Evolutionary conservation across 1,140 invertebrate species (phyloP).

Genomic region (Ruditapes philippinarum): DNA sequence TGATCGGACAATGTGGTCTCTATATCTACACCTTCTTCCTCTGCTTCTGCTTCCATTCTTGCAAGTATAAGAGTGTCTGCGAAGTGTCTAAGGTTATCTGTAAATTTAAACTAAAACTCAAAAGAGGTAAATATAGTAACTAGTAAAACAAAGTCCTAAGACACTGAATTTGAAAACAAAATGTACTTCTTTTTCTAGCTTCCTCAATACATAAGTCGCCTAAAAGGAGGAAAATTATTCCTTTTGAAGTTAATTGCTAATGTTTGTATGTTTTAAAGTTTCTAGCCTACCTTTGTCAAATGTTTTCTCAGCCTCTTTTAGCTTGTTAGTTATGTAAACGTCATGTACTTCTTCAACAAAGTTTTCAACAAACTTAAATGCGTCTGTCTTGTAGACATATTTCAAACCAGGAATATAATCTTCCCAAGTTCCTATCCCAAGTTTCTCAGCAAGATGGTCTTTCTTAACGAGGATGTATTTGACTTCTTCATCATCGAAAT

Average conservation of each 20-base stretch:
- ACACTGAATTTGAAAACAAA: too few species aligned
- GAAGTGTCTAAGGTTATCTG: slow-evolving; percentile 35
- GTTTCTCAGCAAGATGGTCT: neutral
- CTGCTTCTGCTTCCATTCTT: neutral
- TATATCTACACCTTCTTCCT: neutral
- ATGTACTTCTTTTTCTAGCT: too few species aligned
- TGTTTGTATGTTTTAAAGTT: too few species aligned
- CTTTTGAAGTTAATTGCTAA: too few species aligned
- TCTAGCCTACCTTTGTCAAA: slow-evolving; percentile 22
- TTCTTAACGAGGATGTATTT: neutral
- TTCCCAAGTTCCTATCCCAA: neutral
- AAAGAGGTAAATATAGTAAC: too few species aligned
- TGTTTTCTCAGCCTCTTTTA: neutral
- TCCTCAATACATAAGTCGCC: too few species aligned
- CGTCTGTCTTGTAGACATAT: slow-evolving; percentile 19
- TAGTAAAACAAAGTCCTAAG: too few species aligned
- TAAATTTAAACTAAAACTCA: neutral
- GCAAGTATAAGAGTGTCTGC: slow-evolving; percentile 25
- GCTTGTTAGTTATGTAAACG: neutral
- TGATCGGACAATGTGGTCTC: neutral
- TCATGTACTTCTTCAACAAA: neutral
- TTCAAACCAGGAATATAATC: slow-evolving; percentile 15
- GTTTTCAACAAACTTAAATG: neutral
- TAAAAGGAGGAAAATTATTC: too few species aligned
- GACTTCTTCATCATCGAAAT: slow-evolving; percentile 20